These are phyloP conservation scores for Myodes glareolus DNA, from an alignment of 2,113 vertebrate species.

Conservation along the genomic window DNA sequence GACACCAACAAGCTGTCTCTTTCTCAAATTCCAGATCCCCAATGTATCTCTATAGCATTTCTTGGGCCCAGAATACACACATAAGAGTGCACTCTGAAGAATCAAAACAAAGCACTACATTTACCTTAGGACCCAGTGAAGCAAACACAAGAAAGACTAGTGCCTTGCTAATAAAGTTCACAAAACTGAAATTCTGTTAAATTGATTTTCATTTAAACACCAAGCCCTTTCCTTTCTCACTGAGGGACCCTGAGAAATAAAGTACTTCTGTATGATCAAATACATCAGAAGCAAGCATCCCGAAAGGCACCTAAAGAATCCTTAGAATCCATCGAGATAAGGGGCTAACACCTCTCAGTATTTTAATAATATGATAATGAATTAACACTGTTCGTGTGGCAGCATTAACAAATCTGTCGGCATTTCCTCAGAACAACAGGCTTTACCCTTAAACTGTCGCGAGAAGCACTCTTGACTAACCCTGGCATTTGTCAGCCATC, in stretches of 20 bases:
- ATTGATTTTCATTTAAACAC: slow-evolving; percentile 57
- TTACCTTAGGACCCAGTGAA: slow-evolving; percentile 41
- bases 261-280: not conserved
- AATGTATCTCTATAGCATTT: slow-evolving; percentile 20
- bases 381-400: slow-evolving; percentile 42
- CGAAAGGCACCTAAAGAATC: not conserved
- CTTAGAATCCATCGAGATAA: slow-evolving; percentile 26
- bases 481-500: not conserved
- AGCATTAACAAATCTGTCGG: slow-evolving; percentile 38
- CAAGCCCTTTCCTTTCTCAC: slow-evolving; percentile 41
- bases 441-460: slow-evolving; percentile 37
- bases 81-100: slow-evolving; percentile 54
- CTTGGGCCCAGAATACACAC: slow-evolving; percentile 65
- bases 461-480: slow-evolving; percentile 25
- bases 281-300: not conserved
- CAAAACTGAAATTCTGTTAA: slow-evolving; percentile 38
- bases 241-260: slow-evolving; percentile 2
- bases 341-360: slow-evolving; percentile 38
- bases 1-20: slow-evolving; percentile 61
- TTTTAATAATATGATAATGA: slow-evolving; percentile 57
- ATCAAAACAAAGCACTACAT: slow-evolving; percentile 59
- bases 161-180: slow-evolving; percentile 3
- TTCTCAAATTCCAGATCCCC: slow-evolving; percentile 6
- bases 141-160: slow-evolving; percentile 48
- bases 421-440: not conserved